Percentiles rank a stretch among this genome's conserved stretches.
phyloP scores from a whole-genome alignment of 1,140 invertebrate species.

The Cataglyphis hispanica region DNA sequence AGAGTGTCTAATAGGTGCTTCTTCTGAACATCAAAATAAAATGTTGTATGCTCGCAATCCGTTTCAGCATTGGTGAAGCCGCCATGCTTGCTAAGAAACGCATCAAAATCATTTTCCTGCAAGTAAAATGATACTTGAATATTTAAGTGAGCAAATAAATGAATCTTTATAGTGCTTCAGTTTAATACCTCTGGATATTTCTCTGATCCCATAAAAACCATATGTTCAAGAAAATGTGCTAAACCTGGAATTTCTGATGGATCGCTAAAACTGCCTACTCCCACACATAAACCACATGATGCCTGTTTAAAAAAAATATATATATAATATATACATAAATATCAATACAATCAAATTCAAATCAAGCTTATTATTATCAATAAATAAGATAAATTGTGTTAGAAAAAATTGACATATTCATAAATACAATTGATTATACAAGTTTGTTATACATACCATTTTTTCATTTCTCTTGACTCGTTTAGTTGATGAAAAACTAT shows the following conservation, averaged over 20 bases:
- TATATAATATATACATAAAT: not conserved
- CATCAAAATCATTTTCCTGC: conserved; percentile 94
- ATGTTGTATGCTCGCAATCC: conserved; percentile 94
- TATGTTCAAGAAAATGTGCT: conserved; percentile 98
- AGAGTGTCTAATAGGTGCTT: conserved; percentile 91
- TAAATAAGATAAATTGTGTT: not conserved
- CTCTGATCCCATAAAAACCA: conserved; percentile 97
- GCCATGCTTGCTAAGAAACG: conserved; percentile 93
- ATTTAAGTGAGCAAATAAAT: conserved; percentile 7
- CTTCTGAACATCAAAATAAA: conserved; percentile 95
- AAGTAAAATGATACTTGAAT: not conserved
- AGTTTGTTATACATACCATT: conserved; percentile 76
- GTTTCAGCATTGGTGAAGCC: conserved; percentile 94
- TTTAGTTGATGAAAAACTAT: conserved; percentile 56
- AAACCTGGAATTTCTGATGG: conserved; percentile 93
- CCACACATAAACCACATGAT: conserved; percentile 90
- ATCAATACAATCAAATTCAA: too few species aligned
- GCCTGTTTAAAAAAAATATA: conserved; percentile 85
- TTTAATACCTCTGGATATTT: conserved; percentile 90
- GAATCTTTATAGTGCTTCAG: not conserved
- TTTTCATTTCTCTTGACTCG: conserved; percentile 81
- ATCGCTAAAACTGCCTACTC: conserved; percentile 91
- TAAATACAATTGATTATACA: not conserved
- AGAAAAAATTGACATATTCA: not conserved
- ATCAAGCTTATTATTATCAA: too few species aligned